Conservation (phyloP, 2,797 vertebrate genomes). For the Oophaga sylvatica region DNA sequence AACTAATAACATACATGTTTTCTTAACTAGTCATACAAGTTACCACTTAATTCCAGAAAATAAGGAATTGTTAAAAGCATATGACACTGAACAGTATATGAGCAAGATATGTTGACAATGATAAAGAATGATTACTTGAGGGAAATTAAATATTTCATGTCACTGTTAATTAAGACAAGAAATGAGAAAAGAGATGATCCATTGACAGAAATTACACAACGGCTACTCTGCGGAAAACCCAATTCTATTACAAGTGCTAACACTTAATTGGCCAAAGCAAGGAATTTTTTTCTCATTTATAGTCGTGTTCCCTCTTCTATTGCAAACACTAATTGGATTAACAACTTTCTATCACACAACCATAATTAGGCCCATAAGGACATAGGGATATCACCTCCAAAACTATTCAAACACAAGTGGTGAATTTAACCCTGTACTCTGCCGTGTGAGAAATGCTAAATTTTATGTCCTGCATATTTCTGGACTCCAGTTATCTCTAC, state of each 20-base stretch:
- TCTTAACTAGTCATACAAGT: background rate
- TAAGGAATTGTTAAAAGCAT: background rate
- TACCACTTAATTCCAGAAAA: background rate
- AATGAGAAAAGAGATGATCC: slow-evolving; percentile 35
- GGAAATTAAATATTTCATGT: slow-evolving; percentile 60
- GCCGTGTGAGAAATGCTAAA: background rate
- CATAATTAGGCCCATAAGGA: slow-evolving; percentile 23
- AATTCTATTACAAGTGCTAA: slow-evolving; percentile 15
- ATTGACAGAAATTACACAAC: slow-evolving; percentile 22
- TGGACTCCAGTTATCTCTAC: background rate
- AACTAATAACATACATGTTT: background rate
- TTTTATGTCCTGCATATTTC: background rate
- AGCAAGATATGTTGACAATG: slow-evolving; percentile 40
- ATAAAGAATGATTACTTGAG: slow-evolving; percentile 59
- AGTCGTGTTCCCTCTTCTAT: slow-evolving; percentile 13
- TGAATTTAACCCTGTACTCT: slow-evolving; percentile 2
- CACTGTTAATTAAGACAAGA: slow-evolving; percentile 53
- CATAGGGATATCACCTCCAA: background rate
- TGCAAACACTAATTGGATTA: slow-evolving; percentile 24
- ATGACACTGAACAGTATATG: slow-evolving; percentile 23
- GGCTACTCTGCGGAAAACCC: background rate
- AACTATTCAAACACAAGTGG: background rate
- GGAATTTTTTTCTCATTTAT: background rate
- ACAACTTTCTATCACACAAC: slow-evolving; percentile 31
- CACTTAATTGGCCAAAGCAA: slow-evolving; percentile 18